A percentile compares a stretch with the other conserved stretches of the same genome.
Evolutionary conservation across 2,888 invertebrate species (phyloP).

Genomic region (Pharmacophagus antenor): DNA sequence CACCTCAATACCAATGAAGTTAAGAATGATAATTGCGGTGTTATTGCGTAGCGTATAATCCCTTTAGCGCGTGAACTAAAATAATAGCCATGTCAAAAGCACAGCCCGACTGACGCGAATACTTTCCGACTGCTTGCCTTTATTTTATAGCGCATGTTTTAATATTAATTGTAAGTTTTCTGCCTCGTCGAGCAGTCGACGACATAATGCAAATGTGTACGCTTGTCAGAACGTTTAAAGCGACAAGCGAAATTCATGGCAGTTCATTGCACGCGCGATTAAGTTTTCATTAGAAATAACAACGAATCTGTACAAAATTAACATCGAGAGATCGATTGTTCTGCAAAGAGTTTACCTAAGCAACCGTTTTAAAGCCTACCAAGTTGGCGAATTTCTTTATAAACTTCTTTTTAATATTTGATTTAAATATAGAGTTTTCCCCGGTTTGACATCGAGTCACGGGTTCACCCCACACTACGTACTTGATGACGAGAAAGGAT

Average conservation of each 20-base stretch:
- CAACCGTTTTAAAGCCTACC: conserved; percentile 6
- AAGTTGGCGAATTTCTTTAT: conserved; percentile 8
- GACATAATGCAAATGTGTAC: conserved; percentile 58
- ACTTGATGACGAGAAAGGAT: conserved; percentile 13
- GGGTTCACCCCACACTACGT: conserved; percentile 14
- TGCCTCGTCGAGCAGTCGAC: conserved; percentile 51
- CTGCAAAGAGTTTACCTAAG: conserved; percentile 3
- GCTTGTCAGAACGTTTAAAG: conserved; percentile 62
- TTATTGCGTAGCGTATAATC: conserved; percentile 35
- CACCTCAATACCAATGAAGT: conserved; percentile 26
- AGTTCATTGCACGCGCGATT: conserved; percentile 38
- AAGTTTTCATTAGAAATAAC: conserved; percentile 34
- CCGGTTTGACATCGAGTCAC: conserved; percentile 2
- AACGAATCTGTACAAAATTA: conserved; percentile 28
- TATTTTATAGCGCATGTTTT: conserved; percentile 77
- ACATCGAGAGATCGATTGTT: conserved; percentile 1
- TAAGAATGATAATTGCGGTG: conserved; percentile 38
- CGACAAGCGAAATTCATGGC: conserved; percentile 47
- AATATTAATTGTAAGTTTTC: conserved; percentile 79
- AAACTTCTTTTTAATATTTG: not conserved
- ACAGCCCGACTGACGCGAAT: conserved; percentile 65
- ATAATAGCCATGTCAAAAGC: conserved; percentile 76
- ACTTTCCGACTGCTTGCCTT: conserved; percentile 73
- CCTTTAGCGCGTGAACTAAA: conserved; percentile 43
- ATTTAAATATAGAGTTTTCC: conserved; percentile 7